Conservation (phyloP, 2,797 vertebrate genomes). For the Iguana delicatissima region DNA sequence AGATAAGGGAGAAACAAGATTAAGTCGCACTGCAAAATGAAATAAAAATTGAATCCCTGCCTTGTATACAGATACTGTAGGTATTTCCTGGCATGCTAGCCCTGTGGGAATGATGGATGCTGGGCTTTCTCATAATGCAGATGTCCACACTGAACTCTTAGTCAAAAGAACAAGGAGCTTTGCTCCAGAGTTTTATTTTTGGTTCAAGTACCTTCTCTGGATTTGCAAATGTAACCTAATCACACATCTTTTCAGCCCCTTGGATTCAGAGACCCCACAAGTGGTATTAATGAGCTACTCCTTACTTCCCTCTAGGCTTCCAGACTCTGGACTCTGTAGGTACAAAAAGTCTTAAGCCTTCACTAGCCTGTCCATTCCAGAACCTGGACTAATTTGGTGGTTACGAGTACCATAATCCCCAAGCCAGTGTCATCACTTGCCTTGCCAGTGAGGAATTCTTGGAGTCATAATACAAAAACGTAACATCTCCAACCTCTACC, state of each 20-base stretch:
- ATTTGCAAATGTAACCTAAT: not conserved
- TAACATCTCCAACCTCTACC: not conserved
- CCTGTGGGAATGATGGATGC: not conserved
- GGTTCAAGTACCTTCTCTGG: not conserved
- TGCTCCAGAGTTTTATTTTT: slow-evolving; percentile 3
- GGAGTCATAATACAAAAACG: not conserved
- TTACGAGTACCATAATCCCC: too few relatives aligned
- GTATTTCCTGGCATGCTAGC: not conserved
- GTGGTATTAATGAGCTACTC: not conserved
- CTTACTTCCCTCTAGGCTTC: not conserved
- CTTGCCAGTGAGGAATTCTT: not conserved
- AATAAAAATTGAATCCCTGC: slow-evolving; percentile 31
- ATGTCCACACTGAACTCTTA: not conserved
- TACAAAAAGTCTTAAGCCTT: not conserved
- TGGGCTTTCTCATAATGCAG: not conserved
- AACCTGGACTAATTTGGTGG: not conserved
- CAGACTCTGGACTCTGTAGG: not conserved
- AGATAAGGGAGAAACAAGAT: slow-evolving; percentile 14
- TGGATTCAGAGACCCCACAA: not conserved
- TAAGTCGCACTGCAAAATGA: slow-evolving; percentile 21
- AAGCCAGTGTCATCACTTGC: too few relatives aligned
- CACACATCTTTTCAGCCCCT: not conserved
- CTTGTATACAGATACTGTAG: not conserved
- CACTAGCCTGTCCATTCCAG: not conserved
- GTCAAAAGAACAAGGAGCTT: not conserved